Conservation (phyloP, 1,140 invertebrate genomes). For the Vollenhovia emeryi region DNA sequence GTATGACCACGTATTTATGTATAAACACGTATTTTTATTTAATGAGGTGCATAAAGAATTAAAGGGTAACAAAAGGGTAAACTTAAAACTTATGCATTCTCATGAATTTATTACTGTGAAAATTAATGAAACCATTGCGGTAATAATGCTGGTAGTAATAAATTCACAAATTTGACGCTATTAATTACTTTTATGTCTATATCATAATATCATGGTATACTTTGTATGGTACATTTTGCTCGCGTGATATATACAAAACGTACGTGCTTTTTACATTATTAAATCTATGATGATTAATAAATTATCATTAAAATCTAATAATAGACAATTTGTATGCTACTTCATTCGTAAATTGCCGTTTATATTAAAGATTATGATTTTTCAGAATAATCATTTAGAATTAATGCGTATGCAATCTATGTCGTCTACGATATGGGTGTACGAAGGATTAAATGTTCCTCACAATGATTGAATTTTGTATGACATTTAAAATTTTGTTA, state of each 20-base stretch:
- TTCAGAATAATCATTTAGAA: not conserved
- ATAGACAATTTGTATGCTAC: not conserved
- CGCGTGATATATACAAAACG: not conserved
- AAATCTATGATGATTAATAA: not conserved
- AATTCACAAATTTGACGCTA: slow-evolving; percentile 6
- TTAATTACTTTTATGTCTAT: slow-evolving; percentile 15
- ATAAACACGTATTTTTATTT: not conserved
- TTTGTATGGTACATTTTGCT: slow-evolving; percentile 26
- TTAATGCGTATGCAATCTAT: not conserved
- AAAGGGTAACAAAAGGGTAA: not conserved
- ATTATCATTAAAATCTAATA: slow-evolving; percentile 11
- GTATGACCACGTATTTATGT: not conserved
- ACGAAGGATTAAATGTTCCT: slow-evolving; percentile 32
- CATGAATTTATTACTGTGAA: slow-evolving; percentile 11
- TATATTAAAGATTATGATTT: slow-evolving; percentile 13
- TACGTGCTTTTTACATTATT: not conserved
- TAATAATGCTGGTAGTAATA: not conserved
- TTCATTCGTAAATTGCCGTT: not conserved
- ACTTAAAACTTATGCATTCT: slow-evolving; percentile 1
- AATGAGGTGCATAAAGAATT: slow-evolving; percentile 7
- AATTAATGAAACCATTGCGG: slow-evolving; percentile 5
- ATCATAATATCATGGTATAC: not conserved
- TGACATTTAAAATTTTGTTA: slow-evolving; percentile 10
- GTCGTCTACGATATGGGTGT: not conserved
- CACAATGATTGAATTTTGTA: slow-evolving; percentile 34